A percentile compares a stretch with the other conserved stretches of the same genome.
phyloP scores from a whole-genome alignment of 2,888 invertebrate genomes.

The Agonum fuliginosum region DNA sequence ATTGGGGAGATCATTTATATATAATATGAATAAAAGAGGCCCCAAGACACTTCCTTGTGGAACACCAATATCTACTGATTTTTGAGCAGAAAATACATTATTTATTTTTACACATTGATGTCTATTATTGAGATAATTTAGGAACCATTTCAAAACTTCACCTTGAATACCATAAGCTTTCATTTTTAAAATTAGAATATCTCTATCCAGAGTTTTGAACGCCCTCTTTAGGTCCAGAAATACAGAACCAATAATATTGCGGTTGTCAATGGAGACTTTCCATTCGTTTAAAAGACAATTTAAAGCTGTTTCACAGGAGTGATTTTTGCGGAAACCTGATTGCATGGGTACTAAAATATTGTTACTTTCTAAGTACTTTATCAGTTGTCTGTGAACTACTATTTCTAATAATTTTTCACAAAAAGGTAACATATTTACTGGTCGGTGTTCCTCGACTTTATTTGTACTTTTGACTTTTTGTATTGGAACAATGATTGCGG shows the following conservation, averaged over 20 bases:
- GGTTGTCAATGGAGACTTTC: not conserved
- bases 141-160: not conserved
- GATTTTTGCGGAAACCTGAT: slow-evolving; percentile 20
- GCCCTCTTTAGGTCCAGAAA: slow-evolving; percentile 26
- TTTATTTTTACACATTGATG: slow-evolving; percentile 1
- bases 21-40: no score
- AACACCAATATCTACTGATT: not conserved
- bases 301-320: no score
- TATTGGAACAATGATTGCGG: not conserved
- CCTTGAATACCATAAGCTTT: no score
- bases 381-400: not conserved
- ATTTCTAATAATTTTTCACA: slow-evolving; percentile 25
- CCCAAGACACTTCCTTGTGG: no score
- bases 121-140: not conserved
- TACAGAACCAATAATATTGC: not conserved
- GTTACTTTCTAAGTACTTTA: not conserved
- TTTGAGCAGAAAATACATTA: not conserved
- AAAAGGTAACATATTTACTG: slow-evolving; percentile 14
- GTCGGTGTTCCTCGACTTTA: slow-evolving; percentile 40
- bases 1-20: no score
- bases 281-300: no score
- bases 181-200: no score
- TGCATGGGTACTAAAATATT: not conserved
- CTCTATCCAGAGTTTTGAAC: slow-evolving; percentile 23
- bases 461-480: slow-evolving; percentile 17